Base-by-base conservation (phyloP, 1,140 invertebrate genomes). In the Spodoptera litura region DNA sequence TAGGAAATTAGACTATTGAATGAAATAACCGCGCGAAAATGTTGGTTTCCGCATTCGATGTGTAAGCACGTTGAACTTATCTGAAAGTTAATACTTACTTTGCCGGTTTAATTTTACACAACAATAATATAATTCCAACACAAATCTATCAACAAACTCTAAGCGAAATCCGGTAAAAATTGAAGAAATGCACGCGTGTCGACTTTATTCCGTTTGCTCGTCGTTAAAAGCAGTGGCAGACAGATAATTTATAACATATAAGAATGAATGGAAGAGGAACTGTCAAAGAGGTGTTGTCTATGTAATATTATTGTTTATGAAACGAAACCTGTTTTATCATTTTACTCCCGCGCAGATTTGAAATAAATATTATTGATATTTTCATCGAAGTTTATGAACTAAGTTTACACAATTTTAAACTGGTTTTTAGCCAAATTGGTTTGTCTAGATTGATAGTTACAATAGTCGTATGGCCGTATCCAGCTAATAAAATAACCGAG, bases 11-110 rank as follows among this genome's bases (percentile, higher is more conserved):
- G n/a, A 49, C n/a, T 3, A n/a, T 59, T 56, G 13, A 20, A 12
- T 61, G 38, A 38, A 61, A 49, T 27, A 75, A 64, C 59, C 73
- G 58, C 73, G 73, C 73, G 49, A 75, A 75, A 75, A 75, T 64
- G 20, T 75, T 64, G n/a, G 49, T 49, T 35, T 35, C 27, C 13
- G 49, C 59, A 74, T 44, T 51, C 12, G 44, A 56, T 55, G 52
- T 38, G 13, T 71, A 71, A 56, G 15, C 13, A 74, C 25, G 12
- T 61, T 35, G 13, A 27, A 51, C 44, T 75, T 13, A 15, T 12
- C 3, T 27, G 2, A 15, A 71, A 10, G 62, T 25, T 9, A 55
- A 59, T 73, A 73, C 71, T 73, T 61, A 73, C 71, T 38, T 61
- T 38, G 38, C 27, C 13, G 15, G 20, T 9, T 73, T 49, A 1